Evolutionary conservation across 2,797 vertebrate genomes (phyloP).

Genomic region (Melanotaenia maccullochi): DNA sequence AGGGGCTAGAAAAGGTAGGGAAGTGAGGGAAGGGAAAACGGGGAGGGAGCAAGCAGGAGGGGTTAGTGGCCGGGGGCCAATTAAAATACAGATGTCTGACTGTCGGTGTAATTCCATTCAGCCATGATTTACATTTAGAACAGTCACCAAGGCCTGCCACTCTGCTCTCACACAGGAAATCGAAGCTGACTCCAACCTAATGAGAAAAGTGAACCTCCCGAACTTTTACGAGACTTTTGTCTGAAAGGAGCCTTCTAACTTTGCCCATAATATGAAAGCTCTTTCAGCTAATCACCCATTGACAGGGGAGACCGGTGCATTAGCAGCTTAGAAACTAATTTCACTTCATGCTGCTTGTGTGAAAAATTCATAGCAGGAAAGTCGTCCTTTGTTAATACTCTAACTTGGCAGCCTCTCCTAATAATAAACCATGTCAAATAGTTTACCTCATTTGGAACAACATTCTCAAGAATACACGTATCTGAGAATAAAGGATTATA

Average conservation of each 20-base stretch:
- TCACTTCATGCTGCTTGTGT: constrained; percentile 60
- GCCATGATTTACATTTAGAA: constrained; percentile 85
- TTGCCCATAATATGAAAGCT: constrained; percentile 74
- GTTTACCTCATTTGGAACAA: constrained; percentile 54
- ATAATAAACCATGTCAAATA: constrained; percentile 59
- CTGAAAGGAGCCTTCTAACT: constrained; percentile 76
- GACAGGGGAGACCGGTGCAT: constrained; percentile 63
- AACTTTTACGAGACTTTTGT: constrained; percentile 81
- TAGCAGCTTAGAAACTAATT: constrained; percentile 71
- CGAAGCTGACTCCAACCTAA: constrained; percentile 84
- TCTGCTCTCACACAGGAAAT: constrained; percentile 81
- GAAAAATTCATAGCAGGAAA: constrained; percentile 62
- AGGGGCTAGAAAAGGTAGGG: constrained; percentile 53
- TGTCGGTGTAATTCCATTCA: constrained; percentile 85
- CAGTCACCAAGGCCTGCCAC: constrained; percentile 79
- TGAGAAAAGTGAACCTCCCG: constrained; percentile 85
- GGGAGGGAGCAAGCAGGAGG: constrained; percentile 18
- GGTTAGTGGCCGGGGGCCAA: constrained; percentile 76
- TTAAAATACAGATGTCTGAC: constrained; percentile 87
- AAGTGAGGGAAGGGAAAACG: constrained; percentile 16
- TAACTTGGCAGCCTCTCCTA: constrained; percentile 42
- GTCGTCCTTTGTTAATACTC: constrained; percentile 56
- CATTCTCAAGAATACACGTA: constrained; percentile 27
- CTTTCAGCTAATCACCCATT: constrained; percentile 77
- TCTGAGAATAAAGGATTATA: constrained; percentile 18